phyloP scores from a whole-genome alignment of 2,797 vertebrate genomes.

The Xenopus petersii region DNA sequence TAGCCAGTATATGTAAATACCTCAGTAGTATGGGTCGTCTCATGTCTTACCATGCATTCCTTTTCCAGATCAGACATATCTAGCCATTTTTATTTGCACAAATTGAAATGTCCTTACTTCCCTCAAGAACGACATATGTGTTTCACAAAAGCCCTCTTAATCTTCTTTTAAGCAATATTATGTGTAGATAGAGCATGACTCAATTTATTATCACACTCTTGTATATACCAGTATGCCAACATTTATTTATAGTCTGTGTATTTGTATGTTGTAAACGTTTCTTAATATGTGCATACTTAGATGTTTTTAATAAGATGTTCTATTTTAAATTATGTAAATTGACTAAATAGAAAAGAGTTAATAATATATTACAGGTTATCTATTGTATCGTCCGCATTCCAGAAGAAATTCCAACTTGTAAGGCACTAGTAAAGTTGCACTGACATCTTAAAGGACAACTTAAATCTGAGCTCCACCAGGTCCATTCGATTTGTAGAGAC shows the following conservation, averaged over 20 bases:
- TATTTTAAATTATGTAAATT: conserved; percentile 99
- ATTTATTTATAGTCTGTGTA: conserved; percentile 98
- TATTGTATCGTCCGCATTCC: conserved; percentile 95
- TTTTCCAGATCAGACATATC: conserved; percentile 70
- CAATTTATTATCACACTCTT: conserved; percentile 96
- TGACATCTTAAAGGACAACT: conserved; percentile 87
- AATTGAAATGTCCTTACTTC: conserved; percentile 67
- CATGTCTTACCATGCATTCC: conserved; percentile 74
- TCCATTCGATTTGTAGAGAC: conserved; percentile 64
- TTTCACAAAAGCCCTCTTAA: conserved; percentile 72
- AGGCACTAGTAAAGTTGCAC: conserved; percentile 83
- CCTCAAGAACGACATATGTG: conserved; percentile 53
- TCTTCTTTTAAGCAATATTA: conserved; percentile 99
- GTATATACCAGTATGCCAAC: conserved; percentile 97
- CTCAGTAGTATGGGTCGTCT: conserved; percentile 96
- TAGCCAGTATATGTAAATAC: conserved; percentile 99
- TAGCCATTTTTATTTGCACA: conserved; percentile 72
- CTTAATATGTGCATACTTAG: conserved; percentile 99
- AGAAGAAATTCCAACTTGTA: conserved; percentile 81
- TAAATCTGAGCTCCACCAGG: conserved; percentile 80
- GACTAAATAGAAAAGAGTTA: conserved; percentile 88
- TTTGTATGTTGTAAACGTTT: conserved; percentile 99
- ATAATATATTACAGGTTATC: conserved; percentile 90
- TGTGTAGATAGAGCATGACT: conserved; percentile 99
- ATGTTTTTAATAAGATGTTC: conserved; percentile 99